These are phyloP conservation scores for Yponomeuta plumbellus DNA, from an alignment of 2,888 invertebrate genomes.

Conservation along the genomic window DNA sequence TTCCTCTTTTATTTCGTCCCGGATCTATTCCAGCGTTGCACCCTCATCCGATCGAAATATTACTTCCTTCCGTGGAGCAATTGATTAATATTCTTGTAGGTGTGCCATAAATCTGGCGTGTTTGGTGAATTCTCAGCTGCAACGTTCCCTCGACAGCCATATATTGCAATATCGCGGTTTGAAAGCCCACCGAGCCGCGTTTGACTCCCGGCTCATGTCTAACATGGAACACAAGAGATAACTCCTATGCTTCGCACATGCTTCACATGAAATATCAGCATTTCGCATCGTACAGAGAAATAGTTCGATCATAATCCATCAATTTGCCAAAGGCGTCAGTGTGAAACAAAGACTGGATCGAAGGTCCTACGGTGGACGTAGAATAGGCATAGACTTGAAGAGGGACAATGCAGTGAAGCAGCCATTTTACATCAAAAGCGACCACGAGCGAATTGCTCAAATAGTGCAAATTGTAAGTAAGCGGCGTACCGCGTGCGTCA, in stretches of 20 bases:
- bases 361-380: background rate
- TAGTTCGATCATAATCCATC: conserved; percentile 3
- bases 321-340: background rate
- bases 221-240: conserved; percentile 16
- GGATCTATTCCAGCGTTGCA: background rate
- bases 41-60: conserved; percentile 1
- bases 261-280: background rate
- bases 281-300: background rate
- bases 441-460: conserved; percentile 44
- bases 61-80: conserved; percentile 25
- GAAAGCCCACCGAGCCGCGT: conserved; percentile 19
- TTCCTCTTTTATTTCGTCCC: background rate
- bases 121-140: conserved; percentile 59
- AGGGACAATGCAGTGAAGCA: background rate
- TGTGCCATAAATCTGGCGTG: conserved; percentile 64
- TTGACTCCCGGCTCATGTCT: conserved; percentile 19
- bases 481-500: conserved; percentile 61
- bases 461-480: conserved; percentile 52
- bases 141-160: conserved; percentile 62
- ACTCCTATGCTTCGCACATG: background rate
- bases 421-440: conserved; percentile 36
- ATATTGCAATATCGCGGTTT: conserved; percentile 55
- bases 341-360: background rate
- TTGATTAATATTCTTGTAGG: conserved; percentile 59
- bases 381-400: background rate